Evolutionary conservation across 2,888 invertebrate species (phyloP), one percentile per base, ranked within the genome.

Genomic region (Nineta flava): DNA sequence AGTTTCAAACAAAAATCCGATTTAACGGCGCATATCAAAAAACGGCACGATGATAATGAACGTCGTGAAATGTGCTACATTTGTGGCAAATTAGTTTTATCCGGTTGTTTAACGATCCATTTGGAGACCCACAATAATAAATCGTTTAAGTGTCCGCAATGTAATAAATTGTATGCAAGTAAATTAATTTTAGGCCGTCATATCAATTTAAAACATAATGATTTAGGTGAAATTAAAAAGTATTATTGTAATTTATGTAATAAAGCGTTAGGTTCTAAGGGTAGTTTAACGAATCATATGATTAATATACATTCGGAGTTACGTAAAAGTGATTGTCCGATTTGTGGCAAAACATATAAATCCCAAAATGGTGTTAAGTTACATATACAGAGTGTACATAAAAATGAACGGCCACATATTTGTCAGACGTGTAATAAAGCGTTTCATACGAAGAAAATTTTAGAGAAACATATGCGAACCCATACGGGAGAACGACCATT

Each of bases 1-100:
- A 19, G 43, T 19, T 43, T 43, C n/a, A 43, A 43, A 19, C 17
- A 43, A 19, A 43, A 43, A 43, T 19, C 43, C 21, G 43, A 17
- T 19, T 9, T 17, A 17, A 16, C 19, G 3, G 21, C 21, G 19
- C 43, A 43, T n/a, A 43, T 43, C 10, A 43, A 21, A 21, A 17
- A 43, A 43, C 38, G 38, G 3, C 43, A 43, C n/a, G 17, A 19
- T 7, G 43, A 43, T 17, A 21, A 9, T 3, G 43, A 43, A 3
- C 17, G 43, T 3, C 17, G 21, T 7, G 21, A 19, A 19, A 19
- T 43, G 21, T 43, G 43, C 19, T 19, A 43, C 6, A 43, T 43
- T 43, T 43, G 43, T 21, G 43, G 43, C 2, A 21, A 21, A 19
- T 43, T 21, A 43, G 17, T 43, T 43, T 17, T 43, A 38, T 6